These are phyloP conservation scores for Trogon surrucura DNA, from an alignment of 2,113 vertebrate genomes.

Conservation along the genomic window DNA sequence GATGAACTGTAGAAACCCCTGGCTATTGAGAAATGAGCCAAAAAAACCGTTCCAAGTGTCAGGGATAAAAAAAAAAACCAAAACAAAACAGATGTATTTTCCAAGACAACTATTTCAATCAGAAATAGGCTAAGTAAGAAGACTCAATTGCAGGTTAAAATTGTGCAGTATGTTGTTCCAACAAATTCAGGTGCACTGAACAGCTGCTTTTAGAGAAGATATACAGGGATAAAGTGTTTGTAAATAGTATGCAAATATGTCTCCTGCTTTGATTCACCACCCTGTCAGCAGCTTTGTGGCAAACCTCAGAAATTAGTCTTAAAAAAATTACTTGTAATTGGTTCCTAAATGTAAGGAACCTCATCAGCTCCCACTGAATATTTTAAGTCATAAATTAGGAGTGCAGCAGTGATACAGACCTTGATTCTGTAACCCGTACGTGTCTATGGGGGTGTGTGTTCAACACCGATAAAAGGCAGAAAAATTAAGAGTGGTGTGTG, in stretches of 20 bases:
- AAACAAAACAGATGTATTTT: background rate
- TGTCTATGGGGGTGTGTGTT: background rate
- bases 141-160: background rate
- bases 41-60: background rate
- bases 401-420: background rate
- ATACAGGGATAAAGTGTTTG: background rate
- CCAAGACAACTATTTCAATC: background rate
- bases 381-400: background rate
- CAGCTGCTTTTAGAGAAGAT: background rate
- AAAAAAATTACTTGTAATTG: background rate
- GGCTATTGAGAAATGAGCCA: background rate
- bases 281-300: background rate
- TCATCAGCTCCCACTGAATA: background rate
- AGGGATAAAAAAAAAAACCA: background rate
- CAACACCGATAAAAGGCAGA: background rate
- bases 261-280: background rate
- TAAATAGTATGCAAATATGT: background rate
- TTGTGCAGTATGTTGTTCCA: background rate
- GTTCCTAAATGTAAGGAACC: background rate
- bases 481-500: background rate
- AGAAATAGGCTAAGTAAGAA: background rate
- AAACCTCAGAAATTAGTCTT: background rate
- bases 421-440: rapidly evolving
- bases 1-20: background rate
- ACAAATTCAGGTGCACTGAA: background rate